Percentiles rank a stretch among this genome's conserved stretches.
phyloP scores from a whole-genome alignment of 2,113 vertebrate species.

The Sceloporus undulatus region DNA sequence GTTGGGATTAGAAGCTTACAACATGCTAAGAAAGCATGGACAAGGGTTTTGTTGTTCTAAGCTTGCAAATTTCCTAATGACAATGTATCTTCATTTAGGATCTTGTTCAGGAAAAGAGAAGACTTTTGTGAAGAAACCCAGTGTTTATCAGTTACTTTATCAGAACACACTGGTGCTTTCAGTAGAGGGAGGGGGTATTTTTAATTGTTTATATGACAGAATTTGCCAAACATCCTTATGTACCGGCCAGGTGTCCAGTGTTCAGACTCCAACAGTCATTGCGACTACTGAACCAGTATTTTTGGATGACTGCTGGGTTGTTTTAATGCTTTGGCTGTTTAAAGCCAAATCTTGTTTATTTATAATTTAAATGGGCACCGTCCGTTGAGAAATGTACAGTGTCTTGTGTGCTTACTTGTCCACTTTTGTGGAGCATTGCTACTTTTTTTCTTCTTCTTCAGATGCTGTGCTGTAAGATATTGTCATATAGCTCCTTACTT shows the following conservation, averaged over 20 bases:
- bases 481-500: constrained; percentile 81
- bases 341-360: constrained; percentile 81
- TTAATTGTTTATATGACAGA: constrained; percentile 65
- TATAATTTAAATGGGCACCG: constrained; percentile 76
- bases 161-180: constrained; percentile 80
- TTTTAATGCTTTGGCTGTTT: constrained; percentile 82
- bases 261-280: constrained; percentile 65
- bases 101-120: constrained; percentile 73
- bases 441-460: constrained; percentile 77
- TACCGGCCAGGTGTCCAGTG: constrained; percentile 63
- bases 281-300: constrained; percentile 69
- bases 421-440: constrained; percentile 76
- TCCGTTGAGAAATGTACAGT: constrained; percentile 79
- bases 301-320: constrained; percentile 75
- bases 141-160: constrained; percentile 67
- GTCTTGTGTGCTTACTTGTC: constrained; percentile 82
- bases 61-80: constrained; percentile 76
- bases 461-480: constrained; percentile 86
- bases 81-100: constrained; percentile 72
- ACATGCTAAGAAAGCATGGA: constrained; percentile 72
- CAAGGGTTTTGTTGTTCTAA: constrained; percentile 64
- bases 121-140: constrained; percentile 68
- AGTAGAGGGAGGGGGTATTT: constrained; percentile 69
- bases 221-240: constrained; percentile 80
- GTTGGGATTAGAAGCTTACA: constrained; percentile 78